A percentile compares a stretch with the other conserved stretches of the same genome.
These are phyloP conservation scores for Bradypus variegatus DNA, from an alignment of 2,797 vertebrate species.

Conservation along the genomic window DNA sequence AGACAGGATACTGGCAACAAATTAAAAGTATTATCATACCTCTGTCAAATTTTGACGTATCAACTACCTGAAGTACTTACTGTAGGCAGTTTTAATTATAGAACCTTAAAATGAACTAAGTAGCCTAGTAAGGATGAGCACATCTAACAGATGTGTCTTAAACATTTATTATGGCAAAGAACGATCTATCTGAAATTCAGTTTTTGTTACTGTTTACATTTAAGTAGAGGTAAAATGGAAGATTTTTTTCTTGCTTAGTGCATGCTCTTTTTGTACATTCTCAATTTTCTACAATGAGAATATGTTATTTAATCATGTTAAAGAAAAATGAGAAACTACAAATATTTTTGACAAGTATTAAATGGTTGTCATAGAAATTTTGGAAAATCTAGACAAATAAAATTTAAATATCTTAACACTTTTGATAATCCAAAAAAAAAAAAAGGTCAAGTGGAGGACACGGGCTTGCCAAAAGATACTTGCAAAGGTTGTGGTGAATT, in stretches of 20 bases:
- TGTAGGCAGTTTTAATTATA: neutral
- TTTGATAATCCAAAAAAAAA: neutral
- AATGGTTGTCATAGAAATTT: neutral
- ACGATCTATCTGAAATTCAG: neutral
- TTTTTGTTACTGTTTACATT: neutral
- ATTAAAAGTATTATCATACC: neutral
- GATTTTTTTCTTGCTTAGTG: neutral
- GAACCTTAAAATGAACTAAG: neutral
- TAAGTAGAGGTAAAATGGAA: neutral
- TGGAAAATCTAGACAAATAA: neutral
- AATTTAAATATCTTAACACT: neutral
- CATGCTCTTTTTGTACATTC: neutral
- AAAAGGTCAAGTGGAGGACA: neutral
- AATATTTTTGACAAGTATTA: neutral
- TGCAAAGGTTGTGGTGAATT: neutral
- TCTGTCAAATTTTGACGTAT: neutral
- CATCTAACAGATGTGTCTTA: neutral
- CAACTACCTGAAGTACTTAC: neutral
- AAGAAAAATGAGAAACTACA: neutral
- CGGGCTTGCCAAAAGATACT: neutral
- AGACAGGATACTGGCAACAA: neutral
- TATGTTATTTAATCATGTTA: neutral
- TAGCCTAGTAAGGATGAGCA: neutral
- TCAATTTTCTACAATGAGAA: neutral
- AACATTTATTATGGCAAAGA: neutral